phyloP scores from a whole-genome alignment of 1,140 invertebrate genomes.

The Mactra quadrangularis region DNA sequence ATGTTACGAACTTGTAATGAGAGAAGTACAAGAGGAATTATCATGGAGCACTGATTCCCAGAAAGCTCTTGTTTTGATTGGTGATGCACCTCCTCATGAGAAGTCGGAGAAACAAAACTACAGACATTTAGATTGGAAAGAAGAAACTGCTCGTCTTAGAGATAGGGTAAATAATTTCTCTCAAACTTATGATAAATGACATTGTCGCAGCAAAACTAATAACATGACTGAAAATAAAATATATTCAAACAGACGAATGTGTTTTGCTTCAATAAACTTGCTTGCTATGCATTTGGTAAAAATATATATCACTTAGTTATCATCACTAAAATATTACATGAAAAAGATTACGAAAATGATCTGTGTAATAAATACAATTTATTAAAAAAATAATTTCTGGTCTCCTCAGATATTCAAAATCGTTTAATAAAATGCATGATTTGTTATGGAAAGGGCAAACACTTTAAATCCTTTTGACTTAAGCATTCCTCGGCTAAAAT shows the following conservation, averaged over 20 bases:
- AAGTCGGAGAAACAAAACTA: slow-evolving; percentile 46
- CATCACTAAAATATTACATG: neutral
- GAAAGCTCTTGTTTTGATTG: slow-evolving; percentile 74
- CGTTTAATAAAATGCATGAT: too few species aligned
- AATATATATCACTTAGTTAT: neutral
- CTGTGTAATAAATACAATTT: too few species aligned
- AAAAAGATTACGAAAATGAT: neutral
- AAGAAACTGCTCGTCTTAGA: slow-evolving; percentile 56
- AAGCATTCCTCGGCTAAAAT: too few species aligned
- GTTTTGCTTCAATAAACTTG: neutral
- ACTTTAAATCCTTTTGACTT: too few species aligned
- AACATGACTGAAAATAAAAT: neutral
- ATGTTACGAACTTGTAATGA: slow-evolving; percentile 75
- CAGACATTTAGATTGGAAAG: slow-evolving; percentile 65
- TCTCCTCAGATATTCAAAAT: too few species aligned
- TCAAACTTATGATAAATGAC: neutral
- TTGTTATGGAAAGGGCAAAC: too few species aligned
- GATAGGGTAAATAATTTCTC: slow-evolving; percentile 4
- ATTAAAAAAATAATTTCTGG: too few species aligned
- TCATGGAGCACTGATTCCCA: slow-evolving; percentile 72
- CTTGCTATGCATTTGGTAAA: neutral
- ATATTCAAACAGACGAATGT: neutral
- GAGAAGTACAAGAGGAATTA: slow-evolving; percentile 64
- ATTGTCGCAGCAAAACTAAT: neutral
- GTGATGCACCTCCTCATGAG: slow-evolving; percentile 71